These are phyloP conservation scores for Leuciscus waleckii DNA, from an alignment of 2,797 vertebrate species.

Conservation along the genomic window DNA sequence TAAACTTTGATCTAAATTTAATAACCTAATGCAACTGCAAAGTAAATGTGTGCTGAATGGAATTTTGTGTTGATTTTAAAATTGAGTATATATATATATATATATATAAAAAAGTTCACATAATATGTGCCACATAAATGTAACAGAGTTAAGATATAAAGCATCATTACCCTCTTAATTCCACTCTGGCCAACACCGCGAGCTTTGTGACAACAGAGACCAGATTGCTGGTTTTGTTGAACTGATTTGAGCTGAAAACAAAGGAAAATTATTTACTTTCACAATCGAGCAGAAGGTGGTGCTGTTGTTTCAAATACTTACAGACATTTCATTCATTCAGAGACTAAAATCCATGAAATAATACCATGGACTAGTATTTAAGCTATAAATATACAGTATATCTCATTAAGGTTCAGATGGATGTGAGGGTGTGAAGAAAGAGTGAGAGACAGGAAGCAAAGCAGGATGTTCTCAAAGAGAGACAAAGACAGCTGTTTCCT, in stretches of 20 bases:
- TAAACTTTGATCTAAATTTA: background rate
- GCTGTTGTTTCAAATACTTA: conserved; percentile 38
- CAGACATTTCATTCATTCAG: background rate
- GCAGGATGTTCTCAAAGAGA: background rate
- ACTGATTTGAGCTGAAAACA: conserved; percentile 89
- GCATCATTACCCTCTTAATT: conserved; percentile 89
- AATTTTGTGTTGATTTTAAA: background rate
- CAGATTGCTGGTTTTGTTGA: conserved; percentile 84
- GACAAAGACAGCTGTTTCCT: background rate
- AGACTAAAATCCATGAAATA: background rate
- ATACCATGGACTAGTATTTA: background rate
- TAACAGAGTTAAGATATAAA: background rate
- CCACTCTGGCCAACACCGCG: conserved; percentile 88
- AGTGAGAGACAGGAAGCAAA: background rate
- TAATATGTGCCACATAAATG: background rate
- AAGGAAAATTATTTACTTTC: background rate
- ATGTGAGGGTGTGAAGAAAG: background rate
- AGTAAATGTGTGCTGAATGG: background rate
- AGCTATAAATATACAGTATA: background rate
- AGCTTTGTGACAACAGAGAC: conserved; percentile 84
- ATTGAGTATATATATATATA: background rate
- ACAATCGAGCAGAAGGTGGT: conserved; percentile 52
- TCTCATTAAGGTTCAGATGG: background rate
- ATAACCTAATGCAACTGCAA: background rate
- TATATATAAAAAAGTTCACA: background rate